Evolutionary conservation across 2,113 vertebrate genomes (phyloP), one percentile per base, ranked within the genome.

Genomic region (Apteryx owenii): DNA sequence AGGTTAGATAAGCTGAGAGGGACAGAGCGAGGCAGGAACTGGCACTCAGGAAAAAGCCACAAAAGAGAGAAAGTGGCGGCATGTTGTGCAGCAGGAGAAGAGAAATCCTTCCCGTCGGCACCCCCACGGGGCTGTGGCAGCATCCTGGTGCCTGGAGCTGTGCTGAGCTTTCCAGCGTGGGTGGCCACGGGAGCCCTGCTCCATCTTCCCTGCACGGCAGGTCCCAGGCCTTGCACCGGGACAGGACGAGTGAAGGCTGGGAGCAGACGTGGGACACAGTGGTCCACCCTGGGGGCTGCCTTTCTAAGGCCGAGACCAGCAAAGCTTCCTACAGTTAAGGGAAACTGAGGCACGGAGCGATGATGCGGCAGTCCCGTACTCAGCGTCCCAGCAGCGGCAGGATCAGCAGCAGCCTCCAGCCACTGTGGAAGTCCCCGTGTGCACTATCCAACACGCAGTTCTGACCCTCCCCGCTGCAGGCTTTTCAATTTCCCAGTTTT

Each of bases 41-140:
- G 12, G 9, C 36, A 7, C 12, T 29, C 50, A 60, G 53, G 87
- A 91, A 89, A 80, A 96, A 97, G 58, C 78, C 70, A 3, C 85
- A 89, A 65, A 92, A 25, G 18, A 84, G 61, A 80, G 79, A 89
- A 79, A 95, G 53, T 5, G 87, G 70, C 11, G 56, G 10, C 64
- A 33, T 15, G 8, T 54, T 46, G n/a, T 1, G 8, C 42, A 70
- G 33, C 48, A 82, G 53, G 9, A 22, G 42, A 33, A 95, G n/a
- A 16, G 40, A 64, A 85, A 75, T 23, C 87, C 68, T 92, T 95
- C 65, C 77, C 17, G 5, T 60, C 2, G 1, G 65, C 5, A 12
- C 51, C 22, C 83, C 54, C 2, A 2, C 53, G 36, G 62, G 33
- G 33, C 91, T 80, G n/a, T 40, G 81, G 60, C 12, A 40, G 65